phyloP scores from a whole-genome alignment of 2,797 vertebrate species.

The Meriones psammophilus region DNA sequence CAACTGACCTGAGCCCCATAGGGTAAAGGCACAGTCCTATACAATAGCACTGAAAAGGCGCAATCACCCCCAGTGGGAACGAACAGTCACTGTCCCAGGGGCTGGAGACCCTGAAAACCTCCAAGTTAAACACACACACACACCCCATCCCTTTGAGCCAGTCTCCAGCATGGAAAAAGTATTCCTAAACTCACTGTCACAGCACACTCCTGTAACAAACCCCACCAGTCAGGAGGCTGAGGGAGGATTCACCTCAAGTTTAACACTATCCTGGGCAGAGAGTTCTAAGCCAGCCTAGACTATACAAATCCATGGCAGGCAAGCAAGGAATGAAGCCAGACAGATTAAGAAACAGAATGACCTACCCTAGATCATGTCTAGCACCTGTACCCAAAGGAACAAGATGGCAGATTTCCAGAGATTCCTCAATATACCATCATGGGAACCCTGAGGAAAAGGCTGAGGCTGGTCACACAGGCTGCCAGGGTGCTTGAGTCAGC shows the following conservation, averaged over 20 bases:
- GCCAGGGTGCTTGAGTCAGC: not conserved
- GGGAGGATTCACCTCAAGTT: not conserved
- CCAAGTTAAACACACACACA: not conserved
- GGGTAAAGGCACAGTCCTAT: not conserved
- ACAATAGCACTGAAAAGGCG: not conserved
- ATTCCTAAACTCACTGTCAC: not conserved
- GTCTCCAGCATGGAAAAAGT: not conserved
- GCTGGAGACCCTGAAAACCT: not conserved
- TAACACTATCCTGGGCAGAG: not conserved
- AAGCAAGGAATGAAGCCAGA: not conserved
- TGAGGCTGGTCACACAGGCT: not conserved
- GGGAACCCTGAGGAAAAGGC: not conserved
- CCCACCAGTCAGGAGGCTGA: too few species aligned
- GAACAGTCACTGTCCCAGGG: not conserved
- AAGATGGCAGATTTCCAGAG: not conserved
- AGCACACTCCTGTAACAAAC: not conserved
- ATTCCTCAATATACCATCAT: not conserved
- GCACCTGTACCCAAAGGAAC: not conserved
- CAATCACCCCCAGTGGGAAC: not conserved
- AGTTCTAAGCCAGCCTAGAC: not conserved
- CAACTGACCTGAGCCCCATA: rapidly evolving
- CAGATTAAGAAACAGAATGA: not conserved
- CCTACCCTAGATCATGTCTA: not conserved
- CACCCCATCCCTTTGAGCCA: rapidly evolving
- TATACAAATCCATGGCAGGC: not conserved